Evolutionary conservation across 2,888 invertebrate species (phyloP).

Genomic region (Acrobasis consociella): DNA sequence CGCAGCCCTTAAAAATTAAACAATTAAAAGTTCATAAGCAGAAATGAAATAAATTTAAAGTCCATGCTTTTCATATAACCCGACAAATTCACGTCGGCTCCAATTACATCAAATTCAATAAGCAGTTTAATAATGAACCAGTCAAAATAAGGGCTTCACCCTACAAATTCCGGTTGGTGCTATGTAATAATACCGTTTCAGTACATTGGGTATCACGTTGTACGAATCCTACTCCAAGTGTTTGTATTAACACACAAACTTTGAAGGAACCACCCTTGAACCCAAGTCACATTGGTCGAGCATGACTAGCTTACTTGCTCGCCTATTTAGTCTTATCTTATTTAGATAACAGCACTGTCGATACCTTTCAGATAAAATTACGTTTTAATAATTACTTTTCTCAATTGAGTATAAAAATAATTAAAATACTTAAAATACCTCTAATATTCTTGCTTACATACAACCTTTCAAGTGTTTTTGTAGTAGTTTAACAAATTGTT

Average conservation of each 20-base stretch:
- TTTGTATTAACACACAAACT: slow-evolving; percentile 78
- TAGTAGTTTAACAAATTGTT: no score
- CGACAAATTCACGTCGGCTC: slow-evolving; percentile 13
- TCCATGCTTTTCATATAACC: not conserved
- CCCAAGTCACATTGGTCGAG: slow-evolving; percentile 8
- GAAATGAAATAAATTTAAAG: slow-evolving; percentile 1
- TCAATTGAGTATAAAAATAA: no score
- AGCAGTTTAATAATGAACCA: slow-evolving; percentile 25
- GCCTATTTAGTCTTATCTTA: not conserved
- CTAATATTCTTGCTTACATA: no score
- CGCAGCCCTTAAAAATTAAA: slow-evolving; percentile 1
- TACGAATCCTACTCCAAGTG: slow-evolving; percentile 69
- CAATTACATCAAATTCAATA: slow-evolving; percentile 24
- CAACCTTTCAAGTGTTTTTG: no score
- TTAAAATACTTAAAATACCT: no score
- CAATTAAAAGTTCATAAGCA: slow-evolving; percentile 24
- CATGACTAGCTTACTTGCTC: not conserved
- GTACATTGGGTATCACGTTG: slow-evolving; percentile 65
- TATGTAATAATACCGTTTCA: slow-evolving; percentile 64
- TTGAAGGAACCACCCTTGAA: slow-evolving; percentile 71
- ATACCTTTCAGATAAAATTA: no score
- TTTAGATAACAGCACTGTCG: no score
- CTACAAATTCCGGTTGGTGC: slow-evolving; percentile 54
- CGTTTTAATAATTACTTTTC: no score
- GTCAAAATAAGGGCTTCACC: slow-evolving; percentile 37